Evolutionary conservation across 2,888 invertebrate species (phyloP), one percentile per base, ranked within the genome.

Genomic region (Calliphora vomitoria): DNA sequence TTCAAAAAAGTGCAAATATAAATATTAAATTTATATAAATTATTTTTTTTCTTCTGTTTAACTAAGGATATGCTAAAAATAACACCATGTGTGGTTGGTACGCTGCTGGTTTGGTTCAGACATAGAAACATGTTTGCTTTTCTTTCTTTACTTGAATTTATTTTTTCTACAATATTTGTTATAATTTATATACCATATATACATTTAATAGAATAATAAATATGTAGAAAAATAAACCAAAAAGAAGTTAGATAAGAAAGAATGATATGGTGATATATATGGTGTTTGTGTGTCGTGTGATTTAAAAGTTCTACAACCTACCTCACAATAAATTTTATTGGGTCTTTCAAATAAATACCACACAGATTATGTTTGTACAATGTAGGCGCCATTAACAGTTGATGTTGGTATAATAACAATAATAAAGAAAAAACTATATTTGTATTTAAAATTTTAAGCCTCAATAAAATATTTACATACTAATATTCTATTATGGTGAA

Each of bases 261-360:
- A 58, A 44, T 50, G 5, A n/a, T 3, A 13, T 68, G 4, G 10
- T 50, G 8, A 11, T 25, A 8, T 25, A 25, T 50, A 41, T 64
- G 47, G 2, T 55, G 18, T 10, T 8, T 55, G 20, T 55, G 55
- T 20, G 50, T 50, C 50, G 50, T 50, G 10, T 55, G 55, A 20
- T 55, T 50, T 76, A 31, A 60, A 74, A 78, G 31, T 35, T 58
- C 71, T 80, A 66, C 62, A 82, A 82, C 82, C 82, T 74, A 82
- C 82, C 74, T 44, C 74, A 82, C 72, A 74, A 47, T 18, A 15
- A 20, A 35, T 58, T 55, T 82, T 58, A 35, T 66, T 82, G 18
- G 15, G 35, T 3, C 3, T 38, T 71, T 41, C 18, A 18, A 53
- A 66, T 10, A 1, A 74, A 44, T 58, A 58, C n/a, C n/a, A 44